Percentiles rank a stretch among this genome's conserved stretches.
Evolutionary conservation across 2,797 vertebrate genomes (phyloP).

Genomic region (Syncerus caffer): DNA sequence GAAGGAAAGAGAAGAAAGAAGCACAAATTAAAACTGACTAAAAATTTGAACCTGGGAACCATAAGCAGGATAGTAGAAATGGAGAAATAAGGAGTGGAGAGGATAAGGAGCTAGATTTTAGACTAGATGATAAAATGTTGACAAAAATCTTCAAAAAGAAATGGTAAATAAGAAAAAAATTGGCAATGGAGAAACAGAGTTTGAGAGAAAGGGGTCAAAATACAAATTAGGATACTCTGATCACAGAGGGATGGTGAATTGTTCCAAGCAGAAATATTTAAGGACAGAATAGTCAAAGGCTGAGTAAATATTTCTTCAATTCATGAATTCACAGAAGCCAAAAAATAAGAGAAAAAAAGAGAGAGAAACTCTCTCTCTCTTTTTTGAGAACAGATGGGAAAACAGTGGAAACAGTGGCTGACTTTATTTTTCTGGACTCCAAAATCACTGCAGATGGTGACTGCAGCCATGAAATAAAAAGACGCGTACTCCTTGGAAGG

Average conservation of each 20-base stretch:
- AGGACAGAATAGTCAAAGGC: background rate
- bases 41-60: background rate
- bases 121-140: background rate
- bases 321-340: background rate
- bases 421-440: too few relatives aligned
- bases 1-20: background rate
- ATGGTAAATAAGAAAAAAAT: background rate
- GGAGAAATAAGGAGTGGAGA: background rate
- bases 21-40: background rate
- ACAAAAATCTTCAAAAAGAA: background rate
- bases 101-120: background rate
- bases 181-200: background rate
- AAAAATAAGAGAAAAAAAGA: background rate
- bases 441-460: too few relatives aligned
- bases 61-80: background rate
- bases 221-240: background rate
- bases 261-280: background rate
- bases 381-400: background rate
- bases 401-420: too few relatives aligned
- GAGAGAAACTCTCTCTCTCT: background rate
- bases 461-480: too few relatives aligned
- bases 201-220: background rate
- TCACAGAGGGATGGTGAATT: background rate
- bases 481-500: too few relatives aligned
- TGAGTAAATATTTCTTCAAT: background rate